A percentile compares a stretch with the other conserved stretches of the same genome.
These are phyloP conservation scores for Plecturocebus donacophilus DNA, from an alignment of 2,113 vertebrate genomes.

Conservation along the genomic window DNA sequence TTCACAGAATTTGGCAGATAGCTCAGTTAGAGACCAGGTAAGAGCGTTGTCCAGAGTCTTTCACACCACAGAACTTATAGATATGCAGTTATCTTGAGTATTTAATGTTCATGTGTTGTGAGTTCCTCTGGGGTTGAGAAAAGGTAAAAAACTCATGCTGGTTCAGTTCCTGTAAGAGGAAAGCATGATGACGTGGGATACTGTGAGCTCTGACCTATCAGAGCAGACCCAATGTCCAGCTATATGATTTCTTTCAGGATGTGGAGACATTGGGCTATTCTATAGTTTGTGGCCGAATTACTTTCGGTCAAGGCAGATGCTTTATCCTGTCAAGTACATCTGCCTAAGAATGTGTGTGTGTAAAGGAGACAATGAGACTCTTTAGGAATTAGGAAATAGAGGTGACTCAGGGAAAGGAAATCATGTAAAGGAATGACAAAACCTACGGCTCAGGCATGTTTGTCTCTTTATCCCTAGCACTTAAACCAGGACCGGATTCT, in stretches of 20 bases:
- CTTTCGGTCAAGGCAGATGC: neutral
- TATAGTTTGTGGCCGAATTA: neutral
- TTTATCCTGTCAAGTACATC: neutral
- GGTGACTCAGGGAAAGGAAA: neutral
- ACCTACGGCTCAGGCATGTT: neutral
- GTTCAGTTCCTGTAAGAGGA: neutral
- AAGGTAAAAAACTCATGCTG: neutral
- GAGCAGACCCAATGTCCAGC: neutral
- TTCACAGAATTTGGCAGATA: neutral
- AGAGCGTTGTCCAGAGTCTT: neutral
- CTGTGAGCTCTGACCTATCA: neutral
- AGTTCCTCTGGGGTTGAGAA: slow-evolving; percentile 2
- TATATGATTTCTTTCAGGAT: neutral
- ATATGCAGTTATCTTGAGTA: neutral
- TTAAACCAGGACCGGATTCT: neutral
- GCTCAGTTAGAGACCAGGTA: neutral
- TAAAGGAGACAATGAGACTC: neutral
- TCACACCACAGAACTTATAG: neutral
- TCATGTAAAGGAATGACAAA: neutral
- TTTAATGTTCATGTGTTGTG: neutral
- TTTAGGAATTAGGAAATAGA: neutral
- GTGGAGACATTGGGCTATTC: neutral
- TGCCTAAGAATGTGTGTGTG: neutral
- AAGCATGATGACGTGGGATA: neutral
- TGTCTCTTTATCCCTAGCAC: neutral